Evolutionary conservation across 2,888 invertebrate genomes (phyloP).

Genomic region (Xiphydria camelus): DNA sequence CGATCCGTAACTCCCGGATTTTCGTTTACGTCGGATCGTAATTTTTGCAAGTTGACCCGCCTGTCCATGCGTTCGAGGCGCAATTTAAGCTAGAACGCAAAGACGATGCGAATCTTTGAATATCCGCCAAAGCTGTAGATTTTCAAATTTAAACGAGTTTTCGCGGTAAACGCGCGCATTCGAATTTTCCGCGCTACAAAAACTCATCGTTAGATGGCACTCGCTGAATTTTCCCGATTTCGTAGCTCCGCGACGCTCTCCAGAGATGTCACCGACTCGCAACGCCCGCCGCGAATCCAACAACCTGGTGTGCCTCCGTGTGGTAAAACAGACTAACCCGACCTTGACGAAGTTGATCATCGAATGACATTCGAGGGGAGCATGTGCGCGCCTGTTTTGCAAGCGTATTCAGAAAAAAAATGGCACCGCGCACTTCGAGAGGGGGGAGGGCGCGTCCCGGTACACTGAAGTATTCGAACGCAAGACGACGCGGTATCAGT

Average conservation of each 20-base stretch:
- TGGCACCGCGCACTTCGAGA: slow-evolving; percentile 11
- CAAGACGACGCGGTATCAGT: background rate
- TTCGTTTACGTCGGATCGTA: slow-evolving; percentile 48
- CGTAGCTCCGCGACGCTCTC: too few relatives aligned
- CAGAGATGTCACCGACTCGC: too few relatives aligned
- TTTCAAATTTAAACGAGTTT: background rate
- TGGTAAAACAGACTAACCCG: slow-evolving; percentile 2
- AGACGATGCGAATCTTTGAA: too few relatives aligned
- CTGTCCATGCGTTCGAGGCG: slow-evolving; percentile 72
- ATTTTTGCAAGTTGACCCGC: slow-evolving; percentile 60
- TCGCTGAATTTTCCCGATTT: too few relatives aligned
- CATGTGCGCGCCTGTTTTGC: slow-evolving; percentile 24
- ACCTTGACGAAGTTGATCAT: slow-evolving; percentile 14
- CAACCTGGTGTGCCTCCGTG: slow-evolving; percentile 3
- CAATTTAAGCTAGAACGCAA: slow-evolving; percentile 64
- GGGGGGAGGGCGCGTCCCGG: background rate
- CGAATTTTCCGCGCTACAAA: slow-evolving; percentile 1
- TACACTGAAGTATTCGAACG: background rate
- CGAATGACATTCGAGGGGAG: slow-evolving; percentile 15
- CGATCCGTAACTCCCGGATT: slow-evolving; percentile 45
- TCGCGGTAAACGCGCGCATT: background rate
- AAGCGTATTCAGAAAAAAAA: slow-evolving; percentile 22
- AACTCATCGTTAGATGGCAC: too few relatives aligned
- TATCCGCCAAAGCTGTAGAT: background rate
- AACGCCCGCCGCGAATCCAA: too few relatives aligned